phyloP scores from a whole-genome alignment of 1,140 invertebrate genomes.

The Idris sp. region DNA sequence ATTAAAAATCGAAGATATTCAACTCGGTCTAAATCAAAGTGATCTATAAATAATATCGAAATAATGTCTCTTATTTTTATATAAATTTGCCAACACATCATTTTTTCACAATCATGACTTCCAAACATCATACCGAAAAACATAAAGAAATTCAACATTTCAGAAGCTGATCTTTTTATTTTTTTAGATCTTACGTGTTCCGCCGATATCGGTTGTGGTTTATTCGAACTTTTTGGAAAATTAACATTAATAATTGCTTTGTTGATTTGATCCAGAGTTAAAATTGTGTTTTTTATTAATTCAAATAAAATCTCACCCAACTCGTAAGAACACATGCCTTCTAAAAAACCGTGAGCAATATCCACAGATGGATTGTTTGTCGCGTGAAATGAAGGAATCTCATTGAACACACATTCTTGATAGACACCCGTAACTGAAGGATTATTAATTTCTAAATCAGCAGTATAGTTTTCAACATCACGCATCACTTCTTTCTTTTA shows the following conservation, averaged over 20 bases:
- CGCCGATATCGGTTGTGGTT: neutral
- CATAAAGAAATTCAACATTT: conserved; percentile 37
- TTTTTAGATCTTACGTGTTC: conserved; percentile 10
- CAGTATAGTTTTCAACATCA: conserved; percentile 8
- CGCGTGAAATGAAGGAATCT: conserved; percentile 7
- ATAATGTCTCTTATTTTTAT: too few species aligned
- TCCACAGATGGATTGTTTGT: conserved; percentile 10
- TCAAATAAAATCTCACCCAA: conserved; percentile 4
- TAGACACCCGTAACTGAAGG: neutral
- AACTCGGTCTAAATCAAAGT: too few species aligned
- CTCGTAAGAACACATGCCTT: conserved; percentile 6
- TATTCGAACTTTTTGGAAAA: too few species aligned
- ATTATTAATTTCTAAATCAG: neutral
- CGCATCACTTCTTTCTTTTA: neutral
- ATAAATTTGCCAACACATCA: too few species aligned
- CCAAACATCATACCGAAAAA: too few species aligned
- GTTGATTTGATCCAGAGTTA: too few species aligned
- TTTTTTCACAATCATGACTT: too few species aligned
- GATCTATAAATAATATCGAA: too few species aligned
- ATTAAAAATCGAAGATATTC: too few species aligned
- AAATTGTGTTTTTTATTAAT: too few species aligned
- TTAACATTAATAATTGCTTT: too few species aligned
- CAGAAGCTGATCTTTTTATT: conserved; percentile 39
- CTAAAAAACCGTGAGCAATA: conserved; percentile 5
- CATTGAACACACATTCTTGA: conserved; percentile 17